Conservation (phyloP, 2,797 vertebrate genomes). For the Sebastes oblongus region DNA sequence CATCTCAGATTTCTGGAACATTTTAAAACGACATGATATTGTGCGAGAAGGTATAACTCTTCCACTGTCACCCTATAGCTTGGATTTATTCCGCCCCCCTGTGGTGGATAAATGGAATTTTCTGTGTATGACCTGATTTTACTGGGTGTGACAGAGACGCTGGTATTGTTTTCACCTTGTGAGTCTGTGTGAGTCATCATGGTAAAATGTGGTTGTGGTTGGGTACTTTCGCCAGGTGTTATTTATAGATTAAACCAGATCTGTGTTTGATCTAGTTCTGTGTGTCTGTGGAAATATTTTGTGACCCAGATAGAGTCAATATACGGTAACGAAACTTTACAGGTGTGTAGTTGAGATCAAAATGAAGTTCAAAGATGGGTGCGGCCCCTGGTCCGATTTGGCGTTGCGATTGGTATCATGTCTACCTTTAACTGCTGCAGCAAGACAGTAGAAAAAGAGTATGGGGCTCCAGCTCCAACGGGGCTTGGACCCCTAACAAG, state of each 20-base stretch:
- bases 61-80: background rate
- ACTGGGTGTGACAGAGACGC: too few species aligned
- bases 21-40: background rate
- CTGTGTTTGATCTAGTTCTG: too few species aligned
- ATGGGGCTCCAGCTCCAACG: background rate
- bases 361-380: background rate
- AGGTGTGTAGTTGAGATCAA: background rate
- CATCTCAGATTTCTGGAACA: background rate
- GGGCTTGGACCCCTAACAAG: background rate
- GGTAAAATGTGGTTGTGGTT: too few species aligned
- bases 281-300: too few species aligned
- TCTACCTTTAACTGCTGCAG: background rate
- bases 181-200: too few species aligned
- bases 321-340: background rate
- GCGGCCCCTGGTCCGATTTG: too few species aligned
- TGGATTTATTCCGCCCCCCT: background rate
- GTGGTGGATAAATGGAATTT: background rate
- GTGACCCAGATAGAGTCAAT: too few species aligned
- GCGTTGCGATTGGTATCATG: too few species aligned
- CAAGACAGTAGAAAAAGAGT: background rate
- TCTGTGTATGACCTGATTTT: background rate
- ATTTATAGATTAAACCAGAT: too few species aligned
- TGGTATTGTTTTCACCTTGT: too few species aligned
- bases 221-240: too few species aligned
- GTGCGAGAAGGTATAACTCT: background rate